phyloP scores from a whole-genome alignment of 2,797 vertebrate species.

The Bucorvus abyssinicus region DNA sequence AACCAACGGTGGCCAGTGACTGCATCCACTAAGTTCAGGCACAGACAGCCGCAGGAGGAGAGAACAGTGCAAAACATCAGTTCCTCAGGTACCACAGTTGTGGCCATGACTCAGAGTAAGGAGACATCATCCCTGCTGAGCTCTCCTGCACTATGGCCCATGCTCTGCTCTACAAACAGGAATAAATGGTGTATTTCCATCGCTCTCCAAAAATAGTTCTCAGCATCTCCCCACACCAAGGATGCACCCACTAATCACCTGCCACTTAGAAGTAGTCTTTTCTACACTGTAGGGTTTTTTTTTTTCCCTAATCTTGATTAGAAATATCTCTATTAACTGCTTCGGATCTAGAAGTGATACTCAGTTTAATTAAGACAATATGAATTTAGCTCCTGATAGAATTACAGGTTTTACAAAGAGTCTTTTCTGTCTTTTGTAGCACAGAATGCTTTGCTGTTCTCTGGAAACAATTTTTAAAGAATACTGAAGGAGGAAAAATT shows the following conservation, averaged over 20 bases:
- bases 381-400: background rate
- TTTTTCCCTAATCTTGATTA: slow-evolving; percentile 11
- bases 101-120: background rate
- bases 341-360: background rate
- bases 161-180: background rate
- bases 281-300: background rate
- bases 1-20: background rate
- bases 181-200: slow-evolving; percentile 10
- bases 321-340: background rate
- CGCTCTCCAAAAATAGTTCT: background rate
- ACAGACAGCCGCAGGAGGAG: background rate
- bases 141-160: background rate
- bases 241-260: background rate
- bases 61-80: background rate
- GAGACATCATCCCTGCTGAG: slow-evolving; percentile 23
- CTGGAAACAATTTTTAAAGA: background rate
- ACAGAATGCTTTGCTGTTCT: background rate
- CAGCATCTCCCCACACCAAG: background rate
- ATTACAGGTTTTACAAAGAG: background rate
- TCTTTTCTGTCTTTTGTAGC: background rate
- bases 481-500: background rate
- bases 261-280: background rate
- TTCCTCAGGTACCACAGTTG: background rate
- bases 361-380: slow-evolving; percentile 34
- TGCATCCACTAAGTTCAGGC: background rate